Evolutionary conservation across 2,888 invertebrate genomes (phyloP), one percentile per base, ranked within the genome.

Genomic region (Acronicta leporina): DNA sequence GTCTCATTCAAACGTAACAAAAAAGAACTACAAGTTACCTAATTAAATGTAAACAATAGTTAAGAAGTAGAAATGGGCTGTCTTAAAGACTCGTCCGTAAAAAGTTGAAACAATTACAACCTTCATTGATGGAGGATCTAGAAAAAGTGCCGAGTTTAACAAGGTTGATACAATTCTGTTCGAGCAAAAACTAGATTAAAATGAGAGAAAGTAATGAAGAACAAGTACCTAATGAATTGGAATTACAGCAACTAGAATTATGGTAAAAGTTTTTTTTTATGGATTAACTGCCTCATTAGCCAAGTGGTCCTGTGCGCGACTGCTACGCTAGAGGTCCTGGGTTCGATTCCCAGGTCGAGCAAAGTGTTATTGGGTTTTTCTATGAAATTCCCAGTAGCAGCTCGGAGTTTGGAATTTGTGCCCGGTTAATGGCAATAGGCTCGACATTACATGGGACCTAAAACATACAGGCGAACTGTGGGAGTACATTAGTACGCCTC

Each of bases 31-130:
- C 45, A 44, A 40, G n/a, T 20, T 15, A 27, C 13, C 42, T 42
- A 45, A 52, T 52, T 63, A 63, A 67, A 65, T 63, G 56, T 42
- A 56, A 63, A 68, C 45, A 68, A 52, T 43, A 53, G 50, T 38
- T 20, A 46, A 40, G 35, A 35, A 25, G 27, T 0, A 25, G 42
- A 43, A 51, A 38, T 52, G 43, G 53, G 41, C 41, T 16, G 8
- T 47, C 43, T 50, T 43, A 50, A 58, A 16, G 15, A 50, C 42
- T 0, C 35, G 30, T 13, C 40, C 11, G 41, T 64, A 48, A 54
- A 68, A 69, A 45, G 40, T 42, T 25, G 13, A 67, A 55, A 42
- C 44, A 72, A 67, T 72, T 72, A 51, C 45, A 35, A 33, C 52
- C 42, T 56, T 8, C 53, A 48, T 59, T 54, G 56, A 67, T 57